Base-by-base conservation (phyloP, 92 coral and sea anemone species). In the Anthopleura xanthogrammica region DNA sequence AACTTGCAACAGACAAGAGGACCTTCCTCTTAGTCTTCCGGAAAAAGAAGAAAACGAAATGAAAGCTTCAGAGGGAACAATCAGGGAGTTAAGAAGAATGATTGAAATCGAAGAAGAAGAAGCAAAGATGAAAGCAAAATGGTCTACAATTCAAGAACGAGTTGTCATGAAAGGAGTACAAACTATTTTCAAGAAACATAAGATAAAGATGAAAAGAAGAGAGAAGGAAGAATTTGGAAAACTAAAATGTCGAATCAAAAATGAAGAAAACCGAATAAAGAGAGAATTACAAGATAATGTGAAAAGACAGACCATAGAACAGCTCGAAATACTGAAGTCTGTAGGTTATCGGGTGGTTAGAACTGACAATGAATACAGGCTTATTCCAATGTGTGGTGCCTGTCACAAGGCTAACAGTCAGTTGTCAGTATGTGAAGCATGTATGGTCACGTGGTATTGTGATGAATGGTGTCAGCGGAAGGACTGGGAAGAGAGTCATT, bases 401-500 rank as follows among this genome's bases (percentile, higher is more conserved):
- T 78, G 82, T 55, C 22, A 56, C 62, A 78, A 23, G 82, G 22
- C 39, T 12, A 58, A 57, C 29, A 46, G 78, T 29, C 83, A 66
- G 12, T 48, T 88, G 60, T 23, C 74, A 54, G 66, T 68, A 46
- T 88, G 91, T 62, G 48, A 88, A 29, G 91, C 77, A 22, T 88
- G 91, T 66, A 10, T 77, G 57, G 29, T 72, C 29, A 76, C 80
- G 56, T 79, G 83, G 79, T 88, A 88, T 50, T 88, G 91, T 76
- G 83, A 88, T 81, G 83, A 82, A 52, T 80, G 40, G 62, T 88
- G 91, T 42, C 91, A 88, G 83, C 43, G 78, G 52, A 84, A 39
- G 41, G 91, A 88, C 79, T 88, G 91, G 91, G 77, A 56, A 24
- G 75, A 68, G 42, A 43, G 79, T 60, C 87, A 84, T 60, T 87